Evolutionary conservation across 2,888 invertebrate species (phyloP), one percentile per base, ranked within the genome.

Genomic region (Pyrochroa serraticornis): DNA sequence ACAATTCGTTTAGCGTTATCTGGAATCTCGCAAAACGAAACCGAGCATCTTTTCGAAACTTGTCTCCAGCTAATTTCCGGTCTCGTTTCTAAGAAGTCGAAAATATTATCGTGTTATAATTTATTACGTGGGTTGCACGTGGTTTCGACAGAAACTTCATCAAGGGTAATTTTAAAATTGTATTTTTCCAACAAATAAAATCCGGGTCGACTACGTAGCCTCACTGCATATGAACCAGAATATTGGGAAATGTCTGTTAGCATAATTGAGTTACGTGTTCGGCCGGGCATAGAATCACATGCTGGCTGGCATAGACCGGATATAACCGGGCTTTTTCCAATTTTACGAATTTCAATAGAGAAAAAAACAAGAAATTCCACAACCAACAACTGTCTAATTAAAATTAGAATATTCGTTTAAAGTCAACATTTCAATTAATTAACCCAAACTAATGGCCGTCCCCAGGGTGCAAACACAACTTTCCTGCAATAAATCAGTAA

Each of bases 221-320:
- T 44, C 58, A 61, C 58, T 64, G 52, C 57, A 70, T 66, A 67
- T 60, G 64, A 63, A 63, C 63, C 62, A 64, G 57, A 66, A 71
- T 71, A 73, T 73, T 71, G 71, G 70, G 66, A 72, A 71, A 72
- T 71, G 69, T 72, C 70, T 72, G 73, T 72, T 73, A 73, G 69
- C 71, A 71, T 73, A 73, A 73, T 71, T 71, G 71, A 70, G 71
- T 73, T 72, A 72, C 63, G 60, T 69, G 71, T 70, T 62, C 68
- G 63, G 65, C 65, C 62, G 64, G 67, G 71, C 71, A 65, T 62
- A 60, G 63, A 65, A 70, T 69, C 68, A 65, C 65, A 67, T 68
- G 66, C 67, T 22, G 22, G 22, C 65, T 65, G 46, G 33, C 44
- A 37, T 58, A 42, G 51, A 51, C 35, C 35, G 46, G 49, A 47